These are phyloP conservation scores for Acanthiza pusilla DNA, from an alignment of 2,797 vertebrate species.

Conservation along the genomic window DNA sequence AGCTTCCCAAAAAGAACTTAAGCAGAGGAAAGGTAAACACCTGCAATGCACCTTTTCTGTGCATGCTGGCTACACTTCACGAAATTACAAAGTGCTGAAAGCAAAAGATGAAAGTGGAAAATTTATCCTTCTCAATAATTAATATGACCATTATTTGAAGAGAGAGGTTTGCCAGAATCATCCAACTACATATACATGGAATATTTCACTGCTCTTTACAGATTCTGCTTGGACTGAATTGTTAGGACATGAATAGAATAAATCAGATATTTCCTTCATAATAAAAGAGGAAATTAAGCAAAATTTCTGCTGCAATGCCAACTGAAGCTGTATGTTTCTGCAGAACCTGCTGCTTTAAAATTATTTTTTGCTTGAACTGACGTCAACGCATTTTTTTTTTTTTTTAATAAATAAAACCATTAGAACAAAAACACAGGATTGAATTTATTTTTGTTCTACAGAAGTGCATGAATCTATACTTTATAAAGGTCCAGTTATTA, in stretches of 20 bases:
- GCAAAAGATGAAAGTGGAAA: neutral
- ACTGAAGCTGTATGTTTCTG: neutral
- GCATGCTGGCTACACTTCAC: rapidly evolving
- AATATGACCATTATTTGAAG: neutral
- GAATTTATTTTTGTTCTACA: neutral
- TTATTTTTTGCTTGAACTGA: neutral
- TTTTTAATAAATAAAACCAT: neutral
- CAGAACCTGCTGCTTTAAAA: neutral
- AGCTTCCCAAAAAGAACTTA: neutral
- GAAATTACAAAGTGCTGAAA: neutral
- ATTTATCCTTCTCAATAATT: neutral
- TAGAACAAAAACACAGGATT: neutral
- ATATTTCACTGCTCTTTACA: neutral
- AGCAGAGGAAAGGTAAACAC: neutral
- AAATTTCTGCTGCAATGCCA: neutral
- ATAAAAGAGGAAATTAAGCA: neutral
- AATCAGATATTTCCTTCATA: neutral
- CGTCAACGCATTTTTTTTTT: neutral
- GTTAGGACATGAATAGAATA: neutral
- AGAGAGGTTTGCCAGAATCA: neutral
- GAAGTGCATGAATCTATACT: neutral
- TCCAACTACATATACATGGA: neutral
- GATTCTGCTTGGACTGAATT: neutral
- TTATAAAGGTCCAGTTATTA: neutral
- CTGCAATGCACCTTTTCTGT: neutral